Conservation (phyloP, 2,888 invertebrate genomes). For the Perithous albicinctus region DNA sequence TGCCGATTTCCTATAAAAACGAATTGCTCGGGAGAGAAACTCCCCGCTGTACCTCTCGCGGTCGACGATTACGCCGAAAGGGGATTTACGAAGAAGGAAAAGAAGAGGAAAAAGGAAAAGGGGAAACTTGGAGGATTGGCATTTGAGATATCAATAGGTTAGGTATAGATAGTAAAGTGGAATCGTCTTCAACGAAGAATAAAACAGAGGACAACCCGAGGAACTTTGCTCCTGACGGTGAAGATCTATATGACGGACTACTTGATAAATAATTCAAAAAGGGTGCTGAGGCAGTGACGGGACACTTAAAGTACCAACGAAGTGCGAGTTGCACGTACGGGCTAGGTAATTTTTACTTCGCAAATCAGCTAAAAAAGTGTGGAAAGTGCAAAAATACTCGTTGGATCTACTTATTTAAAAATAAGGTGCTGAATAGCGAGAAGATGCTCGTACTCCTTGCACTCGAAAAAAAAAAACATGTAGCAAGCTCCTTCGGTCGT, state of each 20-base stretch:
- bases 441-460: background rate
- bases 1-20: constrained; percentile 75
- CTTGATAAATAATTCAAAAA: background rate
- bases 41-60: background rate
- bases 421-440: background rate
- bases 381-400: background rate
- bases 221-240: background rate
- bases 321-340: background rate
- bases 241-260: background rate
- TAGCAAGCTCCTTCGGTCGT: constrained; percentile 2
- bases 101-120: constrained; percentile 10
- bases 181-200: background rate
- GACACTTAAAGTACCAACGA: background rate
- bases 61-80: constrained; percentile 42
- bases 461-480: constrained; percentile 1
- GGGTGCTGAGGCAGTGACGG: background rate
- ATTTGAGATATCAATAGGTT: constrained; percentile 35
- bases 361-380: background rate
- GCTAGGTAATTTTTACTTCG: background rate
- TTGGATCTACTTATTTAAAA: background rate
- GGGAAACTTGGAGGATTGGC: background rate
- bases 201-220: background rate
- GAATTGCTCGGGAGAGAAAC: constrained; percentile 69
- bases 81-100: constrained; percentile 40
- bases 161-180: constrained; percentile 20